Base-by-base conservation (phyloP, 2,888 invertebrate genomes). In the Netelia fuscicornis region DNA sequence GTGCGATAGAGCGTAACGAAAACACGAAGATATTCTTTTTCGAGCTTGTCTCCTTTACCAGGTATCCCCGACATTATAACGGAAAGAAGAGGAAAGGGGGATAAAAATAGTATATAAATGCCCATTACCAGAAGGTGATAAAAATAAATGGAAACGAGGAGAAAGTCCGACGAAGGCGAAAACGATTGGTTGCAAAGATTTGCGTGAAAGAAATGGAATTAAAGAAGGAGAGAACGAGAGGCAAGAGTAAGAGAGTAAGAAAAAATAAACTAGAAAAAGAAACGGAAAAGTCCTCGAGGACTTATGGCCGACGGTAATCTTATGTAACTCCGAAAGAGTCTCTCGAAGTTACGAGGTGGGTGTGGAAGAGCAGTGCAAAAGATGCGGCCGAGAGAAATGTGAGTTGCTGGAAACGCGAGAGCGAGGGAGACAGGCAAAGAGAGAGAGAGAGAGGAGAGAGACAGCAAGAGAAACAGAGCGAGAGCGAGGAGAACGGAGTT, bases 291-390 rank as follows among this genome's bases (percentile, higher is more conserved):
- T 84, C 72, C 62, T 48, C 44, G 64, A 74, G 81, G 77, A 84
- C 84, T 84, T 84, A 84, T 81, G 77, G 84, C 68, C 77, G 84
- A 77, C 68, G 62, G 81, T 84, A 81, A 78, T 85, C 85, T 85
- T 71, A 81, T 82, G 78, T 85, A 85, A 85, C 82, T 70, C 65
- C 44, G 56, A 42, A 56, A 78, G 77, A 78, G 80, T 72, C 80
- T 30, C 88, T 79, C 86, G 84, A 87, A 87, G 86, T 86, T 86
- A 85, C 87, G 81, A 78, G 81, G 67, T 77, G 71, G 84, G 78
- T 74, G 74, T 75, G 81, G 81, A 75, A 74, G 56, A 52, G 13
- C 75, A 42, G 20, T 48, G 81, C 48, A 52, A 56, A 65, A 67
- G 65, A 84, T 62, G 70, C 20, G 81, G 60, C 65, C 60, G 79